phyloP scores from a whole-genome alignment of 1,140 invertebrate species.

The Papilio aristodemus region DNA sequence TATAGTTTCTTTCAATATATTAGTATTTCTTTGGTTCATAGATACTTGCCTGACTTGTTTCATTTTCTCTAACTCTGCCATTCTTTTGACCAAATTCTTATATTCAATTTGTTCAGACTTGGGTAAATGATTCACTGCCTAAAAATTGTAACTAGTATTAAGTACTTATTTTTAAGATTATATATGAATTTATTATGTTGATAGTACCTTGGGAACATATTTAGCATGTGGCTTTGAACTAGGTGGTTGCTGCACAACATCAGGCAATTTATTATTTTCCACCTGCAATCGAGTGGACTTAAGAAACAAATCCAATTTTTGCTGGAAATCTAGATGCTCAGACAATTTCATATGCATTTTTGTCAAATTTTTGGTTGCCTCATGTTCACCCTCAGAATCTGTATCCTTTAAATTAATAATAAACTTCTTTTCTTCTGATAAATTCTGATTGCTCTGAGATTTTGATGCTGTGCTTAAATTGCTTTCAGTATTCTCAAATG shows the following conservation, averaged over 20 bases:
- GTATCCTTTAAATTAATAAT: slow-evolving; percentile 74
- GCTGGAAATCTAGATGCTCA: slow-evolving; percentile 72
- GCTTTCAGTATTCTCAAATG: slow-evolving; percentile 36
- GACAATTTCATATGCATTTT: slow-evolving; percentile 78
- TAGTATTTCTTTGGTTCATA: slow-evolving; percentile 45
- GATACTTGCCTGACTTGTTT: slow-evolving; percentile 62
- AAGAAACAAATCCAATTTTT: slow-evolving; percentile 71
- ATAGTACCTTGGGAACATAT: slow-evolving; percentile 69
- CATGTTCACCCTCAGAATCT: slow-evolving; percentile 77
- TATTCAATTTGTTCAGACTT: slow-evolving; percentile 77
- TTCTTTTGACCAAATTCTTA: slow-evolving; percentile 73
- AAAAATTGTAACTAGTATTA: slow-evolving; percentile 43
- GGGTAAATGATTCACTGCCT: slow-evolving; percentile 76
- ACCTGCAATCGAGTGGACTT: slow-evolving; percentile 71
- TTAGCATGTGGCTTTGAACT: slow-evolving; percentile 58
- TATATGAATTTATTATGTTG: slow-evolving; percentile 17
- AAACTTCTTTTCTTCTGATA: slow-evolving; percentile 65
- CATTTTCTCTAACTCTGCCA: slow-evolving; percentile 76
- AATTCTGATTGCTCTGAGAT: slow-evolving; percentile 34
- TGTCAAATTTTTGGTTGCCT: slow-evolving; percentile 76
- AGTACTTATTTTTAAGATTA: slow-evolving; percentile 7
- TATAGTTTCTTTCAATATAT: slow-evolving; percentile 54
- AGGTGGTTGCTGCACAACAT: slow-evolving; percentile 52
- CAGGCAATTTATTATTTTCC: slow-evolving; percentile 58
- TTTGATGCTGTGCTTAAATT: slow-evolving; percentile 36